Percentiles rank a stretch among this genome's conserved stretches.
Evolutionary conservation across 2,797 vertebrate species (phyloP).

Genomic region (Ptychadena robeensis): DNA sequence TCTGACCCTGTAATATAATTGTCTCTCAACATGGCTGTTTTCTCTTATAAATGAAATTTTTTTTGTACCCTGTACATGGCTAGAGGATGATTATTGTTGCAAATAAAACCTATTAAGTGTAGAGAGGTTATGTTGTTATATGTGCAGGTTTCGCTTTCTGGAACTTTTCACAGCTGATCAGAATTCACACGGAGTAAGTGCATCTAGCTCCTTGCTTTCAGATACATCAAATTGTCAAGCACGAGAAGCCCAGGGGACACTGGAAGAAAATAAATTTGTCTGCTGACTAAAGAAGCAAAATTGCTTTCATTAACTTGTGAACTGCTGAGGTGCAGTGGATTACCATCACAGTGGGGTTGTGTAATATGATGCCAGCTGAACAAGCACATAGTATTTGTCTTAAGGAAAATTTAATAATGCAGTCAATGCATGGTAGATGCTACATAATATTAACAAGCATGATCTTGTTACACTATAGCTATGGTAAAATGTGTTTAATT

Average conservation of each 20-base stretch:
- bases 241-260: constrained; percentile 6
- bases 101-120: not conserved
- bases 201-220: constrained; percentile 12
- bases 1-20: too few species aligned
- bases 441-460: too few species aligned
- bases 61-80: not conserved
- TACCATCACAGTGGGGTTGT: not conserved
- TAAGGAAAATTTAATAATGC: too few species aligned
- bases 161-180: constrained; percentile 13
- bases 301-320: constrained; percentile 41
- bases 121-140: not conserved
- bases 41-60: too few species aligned
- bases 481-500: too few species aligned
- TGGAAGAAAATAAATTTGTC: constrained; percentile 44
- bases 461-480: too few species aligned
- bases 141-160: not conserved
- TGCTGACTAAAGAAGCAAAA: constrained; percentile 32
- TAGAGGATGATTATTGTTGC: not conserved
- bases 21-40: too few species aligned
- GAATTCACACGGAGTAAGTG: constrained; percentile 30
- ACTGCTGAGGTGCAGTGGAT: not conserved
- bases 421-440: too few species aligned
- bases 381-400: not conserved
- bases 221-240: constrained; percentile 47
- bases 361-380: not conserved